Evolutionary conservation across 2,113 vertebrate genomes (phyloP), one percentile per base, ranked within the genome.

Genomic region (Clarias batrachus): DNA sequence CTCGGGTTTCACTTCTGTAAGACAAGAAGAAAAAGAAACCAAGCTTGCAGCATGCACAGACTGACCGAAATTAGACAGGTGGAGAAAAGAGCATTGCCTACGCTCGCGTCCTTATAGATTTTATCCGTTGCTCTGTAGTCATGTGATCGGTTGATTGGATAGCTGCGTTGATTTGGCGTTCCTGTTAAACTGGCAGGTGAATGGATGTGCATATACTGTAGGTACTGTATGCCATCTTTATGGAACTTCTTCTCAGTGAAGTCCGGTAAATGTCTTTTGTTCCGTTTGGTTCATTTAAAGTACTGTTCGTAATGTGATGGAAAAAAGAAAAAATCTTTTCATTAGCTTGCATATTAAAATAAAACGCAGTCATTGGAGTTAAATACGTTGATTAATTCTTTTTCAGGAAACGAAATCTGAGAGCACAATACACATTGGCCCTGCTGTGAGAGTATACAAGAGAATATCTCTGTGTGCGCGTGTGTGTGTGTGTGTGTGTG

Each of bases 401-500:
- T 77, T 37, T 12, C 48, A 68, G 48, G 76, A 68, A 57, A 65
- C 3, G 57, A 82, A 86, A 65, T 63, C 54, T 62, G 66, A 77
- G n/a, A 77, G 41, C 27, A n/a, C 27, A 77, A 54, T 74, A 63
- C 59, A 65, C 52, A 70, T n/a, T 81, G 65, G 30, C 80, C 60
- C 79, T 60, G 54, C 76, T 90, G 37, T 68, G 73, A 77, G 80
- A 83, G 83, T 59, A 81, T 86, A 33, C 83, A 62, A 73, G 52
- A 63, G n/a, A 48, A 60, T 62, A 62, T 81, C 37, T 19, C 5
- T 80, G 60, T 85, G 79, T 85, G 60, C 73, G 37, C 84, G 71
- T 86, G 83, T 87, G 80, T 85, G 70, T 85, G 30, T 65, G 66
- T 27, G 65, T 80, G 60, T 86, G 89, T 86, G 85, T 71, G 62